These are phyloP conservation scores for Mormoops blainvillei DNA, from an alignment of 2,113 vertebrate species.

Conservation along the genomic window DNA sequence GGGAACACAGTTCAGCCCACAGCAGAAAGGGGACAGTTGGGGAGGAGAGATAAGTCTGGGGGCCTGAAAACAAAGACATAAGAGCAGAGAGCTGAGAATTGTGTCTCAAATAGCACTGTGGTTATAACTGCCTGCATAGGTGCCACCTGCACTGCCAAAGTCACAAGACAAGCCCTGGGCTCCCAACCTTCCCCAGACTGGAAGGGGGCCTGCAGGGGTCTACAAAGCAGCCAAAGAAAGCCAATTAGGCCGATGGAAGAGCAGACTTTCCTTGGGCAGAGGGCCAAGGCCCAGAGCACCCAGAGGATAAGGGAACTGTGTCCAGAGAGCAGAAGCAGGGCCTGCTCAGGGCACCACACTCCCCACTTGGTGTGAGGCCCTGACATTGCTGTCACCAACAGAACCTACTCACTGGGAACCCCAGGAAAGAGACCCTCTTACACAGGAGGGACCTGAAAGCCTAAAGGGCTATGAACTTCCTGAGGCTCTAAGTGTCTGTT, in stretches of 20 bases:
- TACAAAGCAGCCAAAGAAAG: background rate
- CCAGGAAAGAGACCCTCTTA: background rate
- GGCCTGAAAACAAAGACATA: background rate
- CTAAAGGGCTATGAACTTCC: background rate
- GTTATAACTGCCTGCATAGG: background rate
- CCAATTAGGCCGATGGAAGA: background rate
- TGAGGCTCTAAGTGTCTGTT: background rate
- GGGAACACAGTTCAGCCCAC: no score
- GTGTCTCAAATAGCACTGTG: rapidly evolving
- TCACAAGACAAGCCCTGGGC: background rate
- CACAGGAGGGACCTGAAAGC: background rate
- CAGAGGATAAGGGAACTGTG: background rate
- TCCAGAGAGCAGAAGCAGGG: background rate
- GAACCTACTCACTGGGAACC: background rate
- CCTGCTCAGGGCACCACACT: background rate
- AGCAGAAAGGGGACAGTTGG: no score
- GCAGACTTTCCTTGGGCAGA: background rate
- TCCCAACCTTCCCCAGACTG: background rate
- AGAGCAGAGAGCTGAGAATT: background rate
- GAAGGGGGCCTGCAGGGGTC: background rate
- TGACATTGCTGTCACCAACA: background rate
- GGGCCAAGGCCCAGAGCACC: background rate
- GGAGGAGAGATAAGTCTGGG: background rate
- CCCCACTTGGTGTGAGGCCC: background rate
- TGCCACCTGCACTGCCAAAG: background rate